phyloP scores from a whole-genome alignment of 2,113 vertebrate genomes.

The Saccopteryx bilineata region DNA sequence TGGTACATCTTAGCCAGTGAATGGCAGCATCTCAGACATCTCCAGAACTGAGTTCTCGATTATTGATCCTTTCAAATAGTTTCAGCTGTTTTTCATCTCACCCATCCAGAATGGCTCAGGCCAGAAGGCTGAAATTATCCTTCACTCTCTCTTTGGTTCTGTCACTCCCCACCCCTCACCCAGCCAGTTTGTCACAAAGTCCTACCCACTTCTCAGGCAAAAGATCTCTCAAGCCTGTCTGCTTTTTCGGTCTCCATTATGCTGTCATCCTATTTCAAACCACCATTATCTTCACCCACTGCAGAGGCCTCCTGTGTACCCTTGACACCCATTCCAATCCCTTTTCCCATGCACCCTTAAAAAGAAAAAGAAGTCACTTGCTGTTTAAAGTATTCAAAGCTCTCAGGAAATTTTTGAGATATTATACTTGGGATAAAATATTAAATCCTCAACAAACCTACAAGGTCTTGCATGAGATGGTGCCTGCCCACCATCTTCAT shows the following conservation, averaged over 20 bases:
- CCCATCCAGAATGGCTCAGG: background rate
- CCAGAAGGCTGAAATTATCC: background rate
- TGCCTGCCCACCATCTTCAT: background rate
- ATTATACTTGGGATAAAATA: background rate
- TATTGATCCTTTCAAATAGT: background rate
- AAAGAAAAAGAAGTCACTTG: background rate
- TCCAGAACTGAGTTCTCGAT: background rate
- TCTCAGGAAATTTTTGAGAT: background rate
- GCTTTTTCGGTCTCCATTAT: background rate
- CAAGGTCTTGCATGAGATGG: background rate
- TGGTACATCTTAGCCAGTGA: background rate
- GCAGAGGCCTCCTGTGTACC: background rate
- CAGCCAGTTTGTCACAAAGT: background rate
- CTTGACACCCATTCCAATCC: background rate
- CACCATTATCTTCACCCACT: background rate
- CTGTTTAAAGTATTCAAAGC: background rate
- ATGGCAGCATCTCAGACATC: background rate
- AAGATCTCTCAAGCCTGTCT: background rate
- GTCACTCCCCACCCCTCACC: background rate
- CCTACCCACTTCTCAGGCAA: background rate
- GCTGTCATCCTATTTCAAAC: background rate
- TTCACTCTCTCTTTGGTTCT: background rate
- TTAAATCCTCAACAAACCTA: background rate
- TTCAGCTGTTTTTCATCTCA: background rate
- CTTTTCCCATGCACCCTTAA: conserved; percentile 14